Evolutionary conservation across 30 jellyfish, hydroid and myxozoan genomes (phyloP).

Genomic region (Chironex yamaguchii): DNA sequence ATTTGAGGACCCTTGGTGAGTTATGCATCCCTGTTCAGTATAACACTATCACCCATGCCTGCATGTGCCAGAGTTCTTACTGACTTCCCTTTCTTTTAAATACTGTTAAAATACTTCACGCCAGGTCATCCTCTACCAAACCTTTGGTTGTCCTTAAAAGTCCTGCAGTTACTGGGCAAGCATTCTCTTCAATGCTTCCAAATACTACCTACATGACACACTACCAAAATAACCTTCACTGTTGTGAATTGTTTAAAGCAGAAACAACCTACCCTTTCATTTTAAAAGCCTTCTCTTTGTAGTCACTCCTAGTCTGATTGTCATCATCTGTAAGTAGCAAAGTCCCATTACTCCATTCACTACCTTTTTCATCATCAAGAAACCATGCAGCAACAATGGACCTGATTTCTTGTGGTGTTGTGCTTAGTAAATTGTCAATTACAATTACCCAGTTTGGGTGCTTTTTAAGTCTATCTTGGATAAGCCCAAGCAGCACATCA

Average conservation of each 20-base stretch:
- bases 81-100: too few species aligned
- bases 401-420: constrained; percentile 65
- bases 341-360: constrained; percentile 75
- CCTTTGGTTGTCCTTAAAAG: too few species aligned
- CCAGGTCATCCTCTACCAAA: too few species aligned
- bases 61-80: too few species aligned
- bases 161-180: too few species aligned
- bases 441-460: constrained; percentile 96
- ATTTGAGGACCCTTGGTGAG: too few species aligned
- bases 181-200: too few species aligned
- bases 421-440: constrained; percentile 84
- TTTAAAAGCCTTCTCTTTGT: neutral
- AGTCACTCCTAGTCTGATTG: neutral
- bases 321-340: constrained; percentile 48
- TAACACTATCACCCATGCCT: too few species aligned
- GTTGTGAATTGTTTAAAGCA: neutral
- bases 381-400: constrained; percentile 47
- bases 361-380: constrained; percentile 24
- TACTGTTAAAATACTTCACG: too few species aligned
- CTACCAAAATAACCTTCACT: too few species aligned
- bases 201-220: too few species aligned
- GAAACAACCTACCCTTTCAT: constrained; percentile 32
- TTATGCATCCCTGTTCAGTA: too few species aligned
- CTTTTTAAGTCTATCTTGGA: constrained; percentile 77
- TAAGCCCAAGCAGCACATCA: constrained; percentile 58